These are phyloP conservation scores for Alloplasta piceator DNA, from an alignment of 2,888 invertebrate genomes.

Conservation along the genomic window DNA sequence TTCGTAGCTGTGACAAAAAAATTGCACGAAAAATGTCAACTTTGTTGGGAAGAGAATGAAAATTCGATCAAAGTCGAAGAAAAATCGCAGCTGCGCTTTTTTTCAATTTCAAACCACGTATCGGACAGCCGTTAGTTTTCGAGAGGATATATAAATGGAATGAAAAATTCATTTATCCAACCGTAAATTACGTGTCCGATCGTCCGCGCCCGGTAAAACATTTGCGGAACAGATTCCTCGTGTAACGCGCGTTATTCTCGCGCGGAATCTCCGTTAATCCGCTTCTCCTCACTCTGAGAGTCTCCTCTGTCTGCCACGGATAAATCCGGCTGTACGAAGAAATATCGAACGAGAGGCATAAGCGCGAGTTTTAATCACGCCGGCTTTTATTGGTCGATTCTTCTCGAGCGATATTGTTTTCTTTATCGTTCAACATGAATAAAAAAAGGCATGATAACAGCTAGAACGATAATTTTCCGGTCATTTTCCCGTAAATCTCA, in stretches of 20 bases:
- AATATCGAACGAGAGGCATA: constrained; percentile 31
- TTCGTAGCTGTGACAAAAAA: too few species aligned
- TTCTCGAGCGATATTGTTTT: too few species aligned
- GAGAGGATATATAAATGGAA: constrained; percentile 38
- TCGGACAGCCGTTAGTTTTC: constrained; percentile 49
- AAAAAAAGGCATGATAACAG: too few species aligned
- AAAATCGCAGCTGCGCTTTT: neutral
- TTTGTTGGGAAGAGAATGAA: neutral
- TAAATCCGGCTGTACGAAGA: neutral
- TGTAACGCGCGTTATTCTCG: neutral
- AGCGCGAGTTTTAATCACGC: constrained; percentile 29
- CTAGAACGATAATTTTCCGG: too few species aligned
- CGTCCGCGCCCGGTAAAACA: constrained; percentile 13
- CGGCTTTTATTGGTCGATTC: constrained; percentile 7
- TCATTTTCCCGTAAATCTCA: too few species aligned
- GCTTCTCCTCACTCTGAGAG: neutral
- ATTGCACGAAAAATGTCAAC: too few species aligned
- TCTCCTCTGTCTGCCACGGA: neutral
- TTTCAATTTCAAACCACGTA: neutral
- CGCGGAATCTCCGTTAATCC: neutral
- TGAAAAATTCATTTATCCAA: constrained; percentile 65
- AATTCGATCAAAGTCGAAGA: constrained; percentile 25
- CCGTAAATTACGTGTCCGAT: constrained; percentile 64
- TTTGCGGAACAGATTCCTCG: neutral
- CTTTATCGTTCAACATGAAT: too few species aligned